Base-by-base conservation (phyloP, 2,113 vertebrate species). In the Entosphenus tridentatus region DNA sequence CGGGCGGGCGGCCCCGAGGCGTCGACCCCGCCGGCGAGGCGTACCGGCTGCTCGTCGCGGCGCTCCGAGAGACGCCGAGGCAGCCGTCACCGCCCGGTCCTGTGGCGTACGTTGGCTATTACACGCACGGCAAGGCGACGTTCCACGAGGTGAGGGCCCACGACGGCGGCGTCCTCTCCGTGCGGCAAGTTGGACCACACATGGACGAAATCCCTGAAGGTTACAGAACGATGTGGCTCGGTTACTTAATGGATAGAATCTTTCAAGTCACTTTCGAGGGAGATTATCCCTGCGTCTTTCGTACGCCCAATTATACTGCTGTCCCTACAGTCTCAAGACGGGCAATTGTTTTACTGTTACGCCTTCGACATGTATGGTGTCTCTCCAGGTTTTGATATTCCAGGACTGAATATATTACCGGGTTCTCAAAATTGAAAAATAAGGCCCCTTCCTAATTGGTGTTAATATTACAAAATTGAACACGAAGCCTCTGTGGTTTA, bases 371-470 rank as follows among this genome's bases (percentile, higher is more conserved):
- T 76, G 68, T 82, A 81, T 57, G 86, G 87, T 10, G 70, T 85
- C 69, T 86, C 87, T 1, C 83, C 85, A 0, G 87, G 87, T 8
- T 95, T 95, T 11, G 87, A 92, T 12, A 86, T 84, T 2, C 88
- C 88, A 0, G 88, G 88, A 9, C 82, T 95, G 54, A 93, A 89
- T 80, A 91, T 86, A 0, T 95, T 95, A 91, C 75, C 82, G 76
- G 1, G 84, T 93, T 11, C 72, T 82, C 57, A 80, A 86, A 7
- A 80, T 95, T 39, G 5, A 39, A 39, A 39, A 39, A 7, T 1
- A 39, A 39, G 39, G 39, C 6, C 6, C 39, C 39, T 39, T 39
- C 39, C 39, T 39, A 39, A 39, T 39, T 39, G 39, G 39, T 39
- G 39, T 39, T 39, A 39, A 39, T 39, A 39, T 39, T 39, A 39